Evolutionary conservation across 2,888 invertebrate species (phyloP), one percentile per base, ranked within the genome.

Genomic region (Ferrisia virgata): DNA sequence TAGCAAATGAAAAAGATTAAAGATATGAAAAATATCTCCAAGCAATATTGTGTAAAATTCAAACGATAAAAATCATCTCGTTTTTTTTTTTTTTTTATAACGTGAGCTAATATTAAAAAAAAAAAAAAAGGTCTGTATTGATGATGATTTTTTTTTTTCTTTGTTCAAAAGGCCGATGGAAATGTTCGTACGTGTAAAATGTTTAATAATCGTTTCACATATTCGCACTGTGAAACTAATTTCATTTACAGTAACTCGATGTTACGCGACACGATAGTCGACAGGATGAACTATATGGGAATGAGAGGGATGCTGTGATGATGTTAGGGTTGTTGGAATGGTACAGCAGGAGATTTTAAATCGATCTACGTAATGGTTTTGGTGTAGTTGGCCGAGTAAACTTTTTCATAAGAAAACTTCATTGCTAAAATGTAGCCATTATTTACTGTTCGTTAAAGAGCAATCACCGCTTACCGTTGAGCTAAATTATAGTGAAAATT

Each of bases 1-100:
- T 4, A 5, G 36, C 36, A 76, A 76, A 76, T 76, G 72, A 76
- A 76, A 76, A 76, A 76, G 72, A 76, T 36, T 76, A 76, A 33
- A 76, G 72, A 76, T 76, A 76, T 76, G 72, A 76, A 76, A 76
- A 76, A 76, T 76, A 76, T 76, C 72, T 76, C n/a, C n/a, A n/a
- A 36, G 72, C 72, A 33, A 33, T 76, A 76, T 72, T 76, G 72
- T 36, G 72, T 76, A 76, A 36, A 76, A 76, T 69, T 69, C 31
- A 76, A 76, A 76, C 72, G 72, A 76, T 76, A 76, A 76, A n/a
- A 76, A 76, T 36, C 36, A 36, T 36, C 33, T 58, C 8, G 8
- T 53, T 53, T 53, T 69, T 69, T 6, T 13, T 31, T 28, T 13
- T 15, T 69, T 28, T 31, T 53, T 22, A n/a, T n/a, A 53, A 53